Conservation (phyloP, 1,140 invertebrate species). For the Glomeris maerens region DNA sequence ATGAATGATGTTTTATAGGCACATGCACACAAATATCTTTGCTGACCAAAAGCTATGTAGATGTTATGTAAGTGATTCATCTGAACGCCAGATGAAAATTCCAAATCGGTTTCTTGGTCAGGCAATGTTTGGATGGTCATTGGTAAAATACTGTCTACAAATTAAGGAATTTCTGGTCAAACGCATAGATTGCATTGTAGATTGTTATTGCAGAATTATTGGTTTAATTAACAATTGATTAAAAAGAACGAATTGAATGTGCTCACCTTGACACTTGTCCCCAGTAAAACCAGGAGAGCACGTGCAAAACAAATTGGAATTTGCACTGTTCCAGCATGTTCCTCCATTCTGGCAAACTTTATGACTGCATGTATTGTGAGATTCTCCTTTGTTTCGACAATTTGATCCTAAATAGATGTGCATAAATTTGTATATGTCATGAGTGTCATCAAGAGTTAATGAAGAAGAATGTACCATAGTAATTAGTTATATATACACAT, state of each 20-base stretch:
- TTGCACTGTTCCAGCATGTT: constrained; percentile 56
- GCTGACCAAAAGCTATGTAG: constrained; percentile 49
- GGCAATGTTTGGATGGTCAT: constrained; percentile 2
- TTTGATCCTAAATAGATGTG: no score
- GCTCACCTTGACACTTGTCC: constrained; percentile 50
- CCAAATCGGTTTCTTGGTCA: constrained; percentile 28
- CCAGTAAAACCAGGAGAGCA: constrained; percentile 57
- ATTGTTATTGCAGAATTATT: not conserved
- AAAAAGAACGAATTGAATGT: not conserved
- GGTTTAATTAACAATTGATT: not conserved
- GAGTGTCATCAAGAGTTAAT: no score
- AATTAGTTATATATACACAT: no score
- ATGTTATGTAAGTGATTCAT: constrained; percentile 54
- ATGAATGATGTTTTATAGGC: not conserved
- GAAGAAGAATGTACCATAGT: no score
- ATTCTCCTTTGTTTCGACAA: no score
- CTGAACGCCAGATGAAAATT: constrained; percentile 44
- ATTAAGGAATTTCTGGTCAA: not conserved
- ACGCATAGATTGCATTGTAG: not conserved
- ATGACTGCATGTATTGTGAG: constrained; percentile 52
- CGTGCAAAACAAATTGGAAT: constrained; percentile 52
- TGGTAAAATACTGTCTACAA: not conserved
- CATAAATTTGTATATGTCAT: no score
- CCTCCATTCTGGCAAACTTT: constrained; percentile 59
- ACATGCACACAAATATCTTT: not conserved